A percentile compares a stretch with the other conserved stretches of the same genome.
These are phyloP conservation scores for Cossypha heuglini DNA, from an alignment of 2,797 vertebrate species.

Conservation along the genomic window DNA sequence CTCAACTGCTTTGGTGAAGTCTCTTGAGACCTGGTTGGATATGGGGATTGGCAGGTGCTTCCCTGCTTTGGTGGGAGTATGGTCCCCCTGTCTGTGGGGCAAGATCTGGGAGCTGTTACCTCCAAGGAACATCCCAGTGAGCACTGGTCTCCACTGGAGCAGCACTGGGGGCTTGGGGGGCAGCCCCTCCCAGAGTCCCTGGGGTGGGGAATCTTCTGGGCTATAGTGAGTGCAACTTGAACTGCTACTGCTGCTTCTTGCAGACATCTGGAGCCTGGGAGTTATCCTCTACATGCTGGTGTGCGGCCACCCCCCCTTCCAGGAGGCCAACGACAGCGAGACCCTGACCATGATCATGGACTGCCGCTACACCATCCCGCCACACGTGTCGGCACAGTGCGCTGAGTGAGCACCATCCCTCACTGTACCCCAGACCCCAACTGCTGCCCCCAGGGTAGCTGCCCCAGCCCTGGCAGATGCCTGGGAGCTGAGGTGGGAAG, in stretches of 20 bases:
- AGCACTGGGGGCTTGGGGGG: background rate
- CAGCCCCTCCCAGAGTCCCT: fast-evolving
- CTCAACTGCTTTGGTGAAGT: background rate
- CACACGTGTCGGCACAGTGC: slow-evolving; percentile 80
- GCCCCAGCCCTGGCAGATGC: background rate
- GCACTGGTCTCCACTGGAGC: background rate
- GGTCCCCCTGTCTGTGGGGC: fast-evolving
- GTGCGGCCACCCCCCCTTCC: slow-evolving; percentile 87
- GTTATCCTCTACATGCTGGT: slow-evolving; percentile 92
- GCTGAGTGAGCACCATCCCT: slow-evolving; percentile 79
- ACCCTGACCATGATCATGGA: slow-evolving; percentile 94
- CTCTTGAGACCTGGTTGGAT: background rate
- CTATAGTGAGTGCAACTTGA: background rate
- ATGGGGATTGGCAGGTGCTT: background rate
- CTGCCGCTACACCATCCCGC: slow-evolving; percentile 86
- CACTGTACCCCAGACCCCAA: fast-evolving
- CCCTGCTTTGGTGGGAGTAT: fast-evolving
- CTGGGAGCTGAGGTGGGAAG: background rate
- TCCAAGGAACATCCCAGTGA: background rate
- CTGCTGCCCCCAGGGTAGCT: background rate
- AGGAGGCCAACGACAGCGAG: slow-evolving; percentile 90
- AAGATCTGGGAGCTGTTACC: background rate
- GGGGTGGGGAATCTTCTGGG: background rate
- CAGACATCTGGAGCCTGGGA: slow-evolving; percentile 90
- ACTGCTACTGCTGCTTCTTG: background rate